phyloP scores from a whole-genome alignment of 2,797 vertebrate genomes.

The Anas capensis region DNA sequence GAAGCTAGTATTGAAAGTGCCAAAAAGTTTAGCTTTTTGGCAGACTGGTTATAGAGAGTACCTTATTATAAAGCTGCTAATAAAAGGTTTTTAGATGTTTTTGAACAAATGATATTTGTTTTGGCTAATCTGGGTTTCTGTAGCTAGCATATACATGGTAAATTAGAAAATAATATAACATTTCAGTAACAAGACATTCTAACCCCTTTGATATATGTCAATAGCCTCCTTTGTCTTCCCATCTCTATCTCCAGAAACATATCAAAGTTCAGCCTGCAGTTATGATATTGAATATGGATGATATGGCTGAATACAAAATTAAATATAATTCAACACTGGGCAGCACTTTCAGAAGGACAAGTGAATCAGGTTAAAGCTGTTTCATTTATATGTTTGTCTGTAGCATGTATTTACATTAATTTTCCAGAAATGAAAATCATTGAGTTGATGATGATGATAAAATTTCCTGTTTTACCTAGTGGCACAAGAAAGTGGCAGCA shows the following conservation, averaged over 20 bases:
- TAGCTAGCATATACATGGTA: accelerated
- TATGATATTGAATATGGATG: not conserved
- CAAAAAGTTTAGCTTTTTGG: not conserved
- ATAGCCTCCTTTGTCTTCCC: not conserved
- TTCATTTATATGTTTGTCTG: conserved; percentile 48
- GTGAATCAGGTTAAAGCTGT: conserved; percentile 30
- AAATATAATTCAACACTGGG: conserved; percentile 74
- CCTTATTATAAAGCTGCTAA: not conserved
- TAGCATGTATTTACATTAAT: conserved; percentile 71
- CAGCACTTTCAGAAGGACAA: conserved; percentile 52
- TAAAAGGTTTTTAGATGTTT: not conserved
- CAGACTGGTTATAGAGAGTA: not conserved
- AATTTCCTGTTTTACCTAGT: conserved; percentile 43
- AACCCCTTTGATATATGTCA: not conserved
- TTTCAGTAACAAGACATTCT: not conserved
- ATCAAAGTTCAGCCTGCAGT: conserved; percentile 19
- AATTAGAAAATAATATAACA: not conserved
- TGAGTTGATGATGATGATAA: conserved; percentile 18
- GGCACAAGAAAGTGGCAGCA: conserved; percentile 55
- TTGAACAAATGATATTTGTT: not conserved
- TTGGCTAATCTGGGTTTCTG: not conserved
- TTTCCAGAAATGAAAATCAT: conserved; percentile 63
- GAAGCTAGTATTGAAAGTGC: not conserved
- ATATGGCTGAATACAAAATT: conserved; percentile 39
- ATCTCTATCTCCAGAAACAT: not conserved